Evolutionary conservation across 2,797 vertebrate genomes (phyloP), one percentile per base, ranked within the genome.

Genomic region (Paramormyrops hopkinsi): DNA sequence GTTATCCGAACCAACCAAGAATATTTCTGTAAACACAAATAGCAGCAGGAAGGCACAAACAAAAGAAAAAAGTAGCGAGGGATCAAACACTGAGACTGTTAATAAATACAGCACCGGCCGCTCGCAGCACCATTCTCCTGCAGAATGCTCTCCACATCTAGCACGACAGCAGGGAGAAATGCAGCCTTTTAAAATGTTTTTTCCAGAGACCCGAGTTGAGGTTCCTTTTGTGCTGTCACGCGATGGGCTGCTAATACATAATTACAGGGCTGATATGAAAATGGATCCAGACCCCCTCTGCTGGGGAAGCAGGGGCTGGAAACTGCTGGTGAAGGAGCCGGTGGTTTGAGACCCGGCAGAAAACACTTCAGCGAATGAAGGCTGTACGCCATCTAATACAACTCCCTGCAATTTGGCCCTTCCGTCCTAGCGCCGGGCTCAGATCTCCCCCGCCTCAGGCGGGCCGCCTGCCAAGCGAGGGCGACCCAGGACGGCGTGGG

Each of bases 21-120:
- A 59, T 6, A 54, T 17, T 86, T 37, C 25, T 59, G 85, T 54
- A 33, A 59, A 87, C 29, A 87, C 73, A 54, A 7, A 54, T 2
- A 56, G 22, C 19, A 19, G 53, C 14, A 4, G 54, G 51, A 50
- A 56, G 29, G 11, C 85, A 56, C 85, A 56, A 37, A 56, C 53
- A 92, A 93, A 90, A 91, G 91, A 88, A 86, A 76, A 91, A 87
- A 91, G 93, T 93, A 62, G 29, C 92, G 91, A 94, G 93, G 93
- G 94, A 95, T 94, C 93, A 88, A 92, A 92, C 51, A 91, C 41
- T 22, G 88, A 89, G 89, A 90, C 92, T 90, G 90, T 65, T 44
- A 84, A 83, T 48, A 33, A 62, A 85, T 6, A 62, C 79, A 54
- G 37, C 41, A 50, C 22, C 2, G 41, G 17, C 41, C 0, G 19